Evolutionary conservation across 2,888 invertebrate genomes (phyloP), one percentile per base, ranked within the genome.

Genomic region (Amiota mariae): DNA sequence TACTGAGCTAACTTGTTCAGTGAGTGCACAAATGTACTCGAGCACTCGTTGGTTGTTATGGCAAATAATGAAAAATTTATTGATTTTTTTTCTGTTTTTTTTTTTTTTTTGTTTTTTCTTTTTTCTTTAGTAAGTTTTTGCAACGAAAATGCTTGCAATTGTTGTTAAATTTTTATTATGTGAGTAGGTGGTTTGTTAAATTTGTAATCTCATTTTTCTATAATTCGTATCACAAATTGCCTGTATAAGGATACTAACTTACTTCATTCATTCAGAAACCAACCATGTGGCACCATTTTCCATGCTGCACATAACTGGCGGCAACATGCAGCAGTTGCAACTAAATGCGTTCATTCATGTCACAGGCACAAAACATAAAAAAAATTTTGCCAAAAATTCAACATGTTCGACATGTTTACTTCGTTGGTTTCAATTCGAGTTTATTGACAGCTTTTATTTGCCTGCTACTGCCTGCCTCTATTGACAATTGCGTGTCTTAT

Each of bases 91-190:
- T 11, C 18, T 59, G 6, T n/a, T n/a, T n/a, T n/a, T n/a, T n/a
- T n/a, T n/a, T n/a, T n/a, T n/a, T n/a, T n/a, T n/a, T n/a, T n/a
- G n/a, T n/a, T n/a, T n/a, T n/a, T n/a, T n/a, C n/a, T n/a, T n/a
- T n/a, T n/a, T n/a, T n/a, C n/a, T n/a, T n/a, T n/a, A n/a, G n/a
- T 6, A 6, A 36, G 36, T 36, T 36, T 36, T 36, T 36, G 36
- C 36, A 36, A 36, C 24, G 24, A 24, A 24, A 24, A 24, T 24
- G 24, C 67, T 61, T 64, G 63, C 71, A 57, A 63, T 48, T 73
- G 73, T 18, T 63, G 48, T 56, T 74, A 74, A 70, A 66, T 73
- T 74, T 75, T 67, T 57, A 54, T 76, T 74, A 56, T 20, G 12
- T 67, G 15, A 11, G 59, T 59, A 24, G 59, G 18, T 15, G 18